phyloP scores from a whole-genome alignment of 2,113 vertebrate genomes.

The Sciurus niger region DNA sequence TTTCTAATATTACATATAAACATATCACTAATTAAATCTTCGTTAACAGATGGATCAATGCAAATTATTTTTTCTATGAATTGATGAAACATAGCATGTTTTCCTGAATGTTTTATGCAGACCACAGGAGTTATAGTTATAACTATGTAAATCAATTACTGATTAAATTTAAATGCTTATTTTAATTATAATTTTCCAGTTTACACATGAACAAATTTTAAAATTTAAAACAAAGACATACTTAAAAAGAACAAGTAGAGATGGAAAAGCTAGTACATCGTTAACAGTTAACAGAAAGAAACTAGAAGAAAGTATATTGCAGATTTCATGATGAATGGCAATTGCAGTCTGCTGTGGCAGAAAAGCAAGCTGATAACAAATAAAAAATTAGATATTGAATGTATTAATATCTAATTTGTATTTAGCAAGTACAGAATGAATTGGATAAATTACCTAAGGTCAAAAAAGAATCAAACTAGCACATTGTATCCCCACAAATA shows the following conservation, averaged over 20 bases:
- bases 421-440: neutral
- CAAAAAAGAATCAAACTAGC: neutral
- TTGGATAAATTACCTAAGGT: neutral
- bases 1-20: conserved; percentile 7
- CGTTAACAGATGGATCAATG: neutral
- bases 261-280: neutral
- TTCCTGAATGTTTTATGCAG: conserved; percentile 41
- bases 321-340: neutral
- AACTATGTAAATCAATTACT: neutral
- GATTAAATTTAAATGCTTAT: conserved; percentile 37
- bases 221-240: conserved; percentile 53
- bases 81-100: neutral
- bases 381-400: neutral
- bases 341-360: neutral
- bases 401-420: neutral
- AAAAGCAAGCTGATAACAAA: neutral
- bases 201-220: conserved; percentile 49
- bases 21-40: neutral
- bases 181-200: conserved; percentile 56
- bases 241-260: conserved; percentile 4
- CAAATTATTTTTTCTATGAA: conserved; percentile 36
- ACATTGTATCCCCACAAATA: neutral
- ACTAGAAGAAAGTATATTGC: neutral
- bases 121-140: neutral
- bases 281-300: neutral